A percentile compares a stretch with the other conserved stretches of the same genome.
Conservation (phyloP, 2,797 vertebrate species). For the Champsocephalus esox region DNA sequence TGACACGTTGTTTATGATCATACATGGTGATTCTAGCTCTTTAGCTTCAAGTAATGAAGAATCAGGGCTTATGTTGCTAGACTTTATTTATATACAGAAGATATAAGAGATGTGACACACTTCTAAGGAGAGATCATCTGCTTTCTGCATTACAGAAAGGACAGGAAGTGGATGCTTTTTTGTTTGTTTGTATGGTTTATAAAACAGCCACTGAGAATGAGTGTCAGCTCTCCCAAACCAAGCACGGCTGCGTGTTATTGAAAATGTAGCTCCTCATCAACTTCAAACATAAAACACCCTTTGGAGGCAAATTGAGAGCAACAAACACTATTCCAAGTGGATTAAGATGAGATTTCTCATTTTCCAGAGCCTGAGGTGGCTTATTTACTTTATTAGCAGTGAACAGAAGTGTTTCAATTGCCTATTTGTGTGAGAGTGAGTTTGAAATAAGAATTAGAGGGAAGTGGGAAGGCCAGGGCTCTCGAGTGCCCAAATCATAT, state of each 20-base stretch:
- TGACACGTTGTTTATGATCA: constrained; percentile 23
- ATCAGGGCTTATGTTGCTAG: neutral
- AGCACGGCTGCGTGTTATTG: constrained; percentile 23
- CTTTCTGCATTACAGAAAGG: constrained; percentile 13
- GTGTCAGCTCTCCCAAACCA: constrained; percentile 26
- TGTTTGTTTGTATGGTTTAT: constrained; percentile 1
- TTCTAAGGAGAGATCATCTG: constrained; percentile 35
- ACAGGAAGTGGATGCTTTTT: constrained; percentile 28
- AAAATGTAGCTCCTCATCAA: constrained; percentile 38
- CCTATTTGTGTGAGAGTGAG: constrained; percentile 35
- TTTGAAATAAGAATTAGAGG: constrained; percentile 51
- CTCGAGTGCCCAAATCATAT: constrained; percentile 56
- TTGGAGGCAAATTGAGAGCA: constrained; percentile 41
- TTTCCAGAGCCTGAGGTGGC: constrained; percentile 48
- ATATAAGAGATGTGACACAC: constrained; percentile 21
- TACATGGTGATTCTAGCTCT: neutral
- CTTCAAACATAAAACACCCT: constrained; percentile 42
- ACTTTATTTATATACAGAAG: constrained; percentile 6
- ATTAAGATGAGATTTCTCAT: constrained; percentile 50
- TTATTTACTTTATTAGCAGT: constrained; percentile 57
- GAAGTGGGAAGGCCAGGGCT: constrained; percentile 28
- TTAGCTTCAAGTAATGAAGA: constrained; percentile 13
- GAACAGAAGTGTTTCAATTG: constrained; percentile 38
- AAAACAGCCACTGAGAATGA: constrained; percentile 30
- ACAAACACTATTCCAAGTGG: constrained; percentile 32